These are phyloP conservation scores for Labrus mixtus DNA, from an alignment of 2,113 vertebrate genomes.

Conservation along the genomic window DNA sequence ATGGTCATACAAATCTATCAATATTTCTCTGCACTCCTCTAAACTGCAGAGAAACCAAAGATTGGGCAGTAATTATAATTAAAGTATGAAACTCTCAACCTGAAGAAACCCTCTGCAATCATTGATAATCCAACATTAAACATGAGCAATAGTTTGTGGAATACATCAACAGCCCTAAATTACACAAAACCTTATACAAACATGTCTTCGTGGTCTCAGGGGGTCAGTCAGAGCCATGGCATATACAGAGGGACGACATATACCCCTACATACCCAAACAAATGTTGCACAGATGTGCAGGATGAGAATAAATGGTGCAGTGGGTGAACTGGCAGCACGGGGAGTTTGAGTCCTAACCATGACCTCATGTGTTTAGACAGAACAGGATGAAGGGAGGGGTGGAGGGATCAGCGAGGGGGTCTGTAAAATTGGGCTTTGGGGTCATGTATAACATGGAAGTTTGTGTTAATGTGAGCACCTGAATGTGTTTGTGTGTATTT, in stretches of 20 bases:
- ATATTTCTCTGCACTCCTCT: neutral
- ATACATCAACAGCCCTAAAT: slow-evolving; percentile 20
- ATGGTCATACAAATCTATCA: too few relatives aligned
- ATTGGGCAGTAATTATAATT: too few relatives aligned
- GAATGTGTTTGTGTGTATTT: slow-evolving; percentile 72
- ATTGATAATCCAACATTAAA: slow-evolving; percentile 29
- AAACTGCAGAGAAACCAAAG: neutral
- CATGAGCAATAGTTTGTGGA: slow-evolving; percentile 21
- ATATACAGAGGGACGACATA: slow-evolving; percentile 46
- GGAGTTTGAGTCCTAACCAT: slow-evolving; percentile 76
- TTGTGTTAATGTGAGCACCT: slow-evolving; percentile 35
- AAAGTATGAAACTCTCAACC: neutral
- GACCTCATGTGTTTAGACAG: slow-evolving; percentile 90
- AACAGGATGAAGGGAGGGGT: slow-evolving; percentile 64
- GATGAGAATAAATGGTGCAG: slow-evolving; percentile 78
- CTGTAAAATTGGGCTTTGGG: slow-evolving; percentile 65
- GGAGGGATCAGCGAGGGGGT: slow-evolving; percentile 59
- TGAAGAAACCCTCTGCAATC: neutral
- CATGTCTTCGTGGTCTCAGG: slow-evolving; percentile 40
- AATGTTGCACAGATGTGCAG: slow-evolving; percentile 74
- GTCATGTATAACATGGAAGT: slow-evolving; percentile 53
- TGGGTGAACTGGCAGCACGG: slow-evolving; percentile 73
- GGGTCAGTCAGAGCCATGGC: slow-evolving; percentile 47
- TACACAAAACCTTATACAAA: slow-evolving; percentile 24
- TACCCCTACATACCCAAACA: slow-evolving; percentile 52